Evolutionary conservation across 2,888 invertebrate genomes (phyloP).

Genomic region (Drosophila paramelanica): DNA sequence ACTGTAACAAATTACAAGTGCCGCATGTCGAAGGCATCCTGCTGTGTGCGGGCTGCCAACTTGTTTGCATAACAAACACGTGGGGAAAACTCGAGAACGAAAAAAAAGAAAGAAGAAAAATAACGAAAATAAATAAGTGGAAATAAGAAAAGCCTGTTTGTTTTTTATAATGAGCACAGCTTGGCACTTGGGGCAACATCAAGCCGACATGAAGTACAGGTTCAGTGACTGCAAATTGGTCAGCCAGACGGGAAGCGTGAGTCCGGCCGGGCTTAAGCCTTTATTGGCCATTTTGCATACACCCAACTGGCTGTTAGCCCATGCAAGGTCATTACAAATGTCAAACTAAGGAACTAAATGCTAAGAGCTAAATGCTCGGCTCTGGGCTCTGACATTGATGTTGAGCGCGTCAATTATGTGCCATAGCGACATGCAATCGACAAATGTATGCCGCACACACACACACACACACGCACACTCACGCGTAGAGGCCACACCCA

Average conservation of each 20-base stretch:
- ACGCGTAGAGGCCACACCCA: conserved; percentile 35
- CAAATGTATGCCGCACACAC: conserved; percentile 36
- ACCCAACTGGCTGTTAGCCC: conserved; percentile 2
- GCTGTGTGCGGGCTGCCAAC: conserved; percentile 46
- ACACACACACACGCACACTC: background rate
- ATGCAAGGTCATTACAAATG: conserved; percentile 61
- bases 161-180: conserved; percentile 51
- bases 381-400: conserved; percentile 59
- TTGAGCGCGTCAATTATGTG: conserved; percentile 64
- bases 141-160: conserved; percentile 33
- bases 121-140: conserved; percentile 5
- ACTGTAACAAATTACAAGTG: conserved; percentile 76
- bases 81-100: conserved; percentile 21
- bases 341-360: conserved; percentile 28
- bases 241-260: conserved; percentile 26
- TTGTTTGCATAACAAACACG: conserved; percentile 79
- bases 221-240: conserved; percentile 60
- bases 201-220: conserved; percentile 13
- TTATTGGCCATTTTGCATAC: conserved; percentile 27
- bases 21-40: conserved; percentile 74
- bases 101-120: background rate
- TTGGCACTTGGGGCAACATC: conserved; percentile 13
- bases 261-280: conserved; percentile 2
- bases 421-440: conserved; percentile 46
- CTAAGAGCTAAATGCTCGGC: conserved; percentile 2